A percentile compares a stretch with the other conserved stretches of the same genome.
These are phyloP conservation scores for Meteorus sp. DNA, from an alignment of 1,140 invertebrate species.

Conservation along the genomic window DNA sequence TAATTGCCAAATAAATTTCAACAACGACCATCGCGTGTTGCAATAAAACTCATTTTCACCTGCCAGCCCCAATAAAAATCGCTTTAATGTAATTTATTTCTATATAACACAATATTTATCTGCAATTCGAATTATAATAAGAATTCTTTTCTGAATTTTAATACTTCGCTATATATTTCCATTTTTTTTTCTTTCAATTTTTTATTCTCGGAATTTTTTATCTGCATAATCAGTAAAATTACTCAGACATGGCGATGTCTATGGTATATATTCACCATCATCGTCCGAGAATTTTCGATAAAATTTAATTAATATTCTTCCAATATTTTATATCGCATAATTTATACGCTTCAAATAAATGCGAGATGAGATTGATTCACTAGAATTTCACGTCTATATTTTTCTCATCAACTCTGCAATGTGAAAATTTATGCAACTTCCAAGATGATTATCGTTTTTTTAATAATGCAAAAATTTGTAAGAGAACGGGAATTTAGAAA, in stretches of 20 bases:
- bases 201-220: too few species aligned
- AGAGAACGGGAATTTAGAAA: too few species aligned
- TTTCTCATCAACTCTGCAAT: neutral
- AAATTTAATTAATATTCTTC: constrained; percentile 1
- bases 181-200: too few species aligned
- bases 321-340: neutral
- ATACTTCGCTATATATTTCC: too few species aligned
- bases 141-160: too few species aligned
- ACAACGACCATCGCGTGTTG: constrained; percentile 2
- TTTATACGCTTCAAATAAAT: neutral
- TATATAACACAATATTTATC: too few species aligned
- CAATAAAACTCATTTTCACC: constrained; percentile 14
- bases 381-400: too few species aligned
- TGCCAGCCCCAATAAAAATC: neutral
- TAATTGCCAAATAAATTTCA: constrained; percentile 13
- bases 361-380: neutral
- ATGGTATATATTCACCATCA: neutral
- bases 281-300: neutral
- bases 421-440: neutral
- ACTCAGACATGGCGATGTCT: too few species aligned
- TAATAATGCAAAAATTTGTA: too few species aligned
- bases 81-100: neutral
- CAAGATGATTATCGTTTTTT: too few species aligned
- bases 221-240: too few species aligned
- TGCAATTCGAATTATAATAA: too few species aligned